A percentile compares a stretch with the other conserved stretches of the same genome.
phyloP scores from a whole-genome alignment of 2,113 vertebrate genomes.

The Dolichotis patagonum region DNA sequence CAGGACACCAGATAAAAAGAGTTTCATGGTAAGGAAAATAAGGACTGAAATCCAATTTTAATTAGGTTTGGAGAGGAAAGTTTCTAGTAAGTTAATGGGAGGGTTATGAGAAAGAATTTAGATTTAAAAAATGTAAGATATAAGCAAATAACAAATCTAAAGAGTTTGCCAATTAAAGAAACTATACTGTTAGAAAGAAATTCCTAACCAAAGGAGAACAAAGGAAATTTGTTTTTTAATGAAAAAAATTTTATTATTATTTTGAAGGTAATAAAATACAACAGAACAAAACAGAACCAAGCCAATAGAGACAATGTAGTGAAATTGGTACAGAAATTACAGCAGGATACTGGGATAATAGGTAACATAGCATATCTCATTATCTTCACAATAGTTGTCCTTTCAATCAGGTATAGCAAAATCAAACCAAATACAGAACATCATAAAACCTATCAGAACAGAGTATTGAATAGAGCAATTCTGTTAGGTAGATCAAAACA shows the following conservation, averaged over 20 bases:
- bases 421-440: too few relatives aligned
- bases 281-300: too few relatives aligned
- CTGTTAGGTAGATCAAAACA: too few relatives aligned
- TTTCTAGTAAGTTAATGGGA: neutral
- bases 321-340: too few relatives aligned
- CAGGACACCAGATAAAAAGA: neutral
- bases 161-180: neutral
- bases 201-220: neutral
- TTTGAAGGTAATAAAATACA: too few relatives aligned
- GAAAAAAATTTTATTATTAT: neutral
- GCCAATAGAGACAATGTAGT: too few relatives aligned
- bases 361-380: too few relatives aligned
- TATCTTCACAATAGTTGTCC: too few relatives aligned
- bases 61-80: neutral
- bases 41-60: neutral
- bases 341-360: too few relatives aligned
- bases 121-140: neutral
- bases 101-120: neutral
- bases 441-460: too few relatives aligned
- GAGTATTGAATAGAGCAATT: too few relatives aligned
- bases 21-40: neutral
- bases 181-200: neutral
- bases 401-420: too few relatives aligned
- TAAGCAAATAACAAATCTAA: neutral
- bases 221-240: neutral